These are phyloP conservation scores for Echinometra lucunter DNA, from an alignment of 53 echinoderm and acorn worm species.

Conservation along the genomic window DNA sequence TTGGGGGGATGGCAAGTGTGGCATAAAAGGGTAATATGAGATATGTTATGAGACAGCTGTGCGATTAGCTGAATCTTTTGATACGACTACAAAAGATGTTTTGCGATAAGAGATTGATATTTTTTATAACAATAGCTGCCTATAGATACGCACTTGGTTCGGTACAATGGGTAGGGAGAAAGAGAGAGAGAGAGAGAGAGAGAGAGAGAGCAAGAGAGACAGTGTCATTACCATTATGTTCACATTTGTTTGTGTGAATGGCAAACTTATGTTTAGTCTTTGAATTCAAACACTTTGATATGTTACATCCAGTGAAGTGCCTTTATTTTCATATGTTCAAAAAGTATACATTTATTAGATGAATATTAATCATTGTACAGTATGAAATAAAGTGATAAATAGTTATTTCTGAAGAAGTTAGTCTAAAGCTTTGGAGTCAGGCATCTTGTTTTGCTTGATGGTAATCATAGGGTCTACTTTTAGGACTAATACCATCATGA, in stretches of 20 bases:
- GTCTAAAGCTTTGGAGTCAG: not conserved
- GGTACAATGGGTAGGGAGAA: not conserved
- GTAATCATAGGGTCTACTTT: not conserved
- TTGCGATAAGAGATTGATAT: not conserved
- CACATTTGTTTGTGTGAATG: constrained; percentile 20
- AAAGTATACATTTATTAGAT: not conserved
- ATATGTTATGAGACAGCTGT: not conserved
- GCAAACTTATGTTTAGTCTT: not conserved
- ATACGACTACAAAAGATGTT: not conserved
- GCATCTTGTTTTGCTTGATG: not conserved
- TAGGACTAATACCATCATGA: not conserved
- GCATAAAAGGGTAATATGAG: not conserved
- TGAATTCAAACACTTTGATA: not conserved
- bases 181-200: not conserved
- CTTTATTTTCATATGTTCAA: not conserved
- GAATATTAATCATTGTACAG: not conserved
- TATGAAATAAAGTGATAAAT: not conserved
- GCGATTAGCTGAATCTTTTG: not conserved
- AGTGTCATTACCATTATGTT: not conserved
- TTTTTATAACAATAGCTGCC: not conserved
- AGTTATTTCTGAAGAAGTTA: not conserved
- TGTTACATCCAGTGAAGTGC: not conserved
- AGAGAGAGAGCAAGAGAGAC: not conserved
- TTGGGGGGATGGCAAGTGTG: not conserved
- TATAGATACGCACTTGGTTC: not conserved